Evolutionary conservation across 2,113 vertebrate genomes (phyloP).

Genomic region (Maylandia zebra): DNA sequence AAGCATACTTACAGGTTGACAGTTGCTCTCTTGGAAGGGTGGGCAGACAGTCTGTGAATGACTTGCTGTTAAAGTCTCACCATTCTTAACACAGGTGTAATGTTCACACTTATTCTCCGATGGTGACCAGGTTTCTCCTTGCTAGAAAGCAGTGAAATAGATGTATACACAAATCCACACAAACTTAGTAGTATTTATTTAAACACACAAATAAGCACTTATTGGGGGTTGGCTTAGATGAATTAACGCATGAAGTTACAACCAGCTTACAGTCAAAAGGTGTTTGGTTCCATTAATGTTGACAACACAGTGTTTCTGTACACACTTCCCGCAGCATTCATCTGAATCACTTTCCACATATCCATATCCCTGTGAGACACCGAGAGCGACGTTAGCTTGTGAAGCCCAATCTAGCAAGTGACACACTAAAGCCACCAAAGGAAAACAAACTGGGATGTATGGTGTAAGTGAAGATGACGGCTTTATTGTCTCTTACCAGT

Average conservation of each 20-base stretch:
- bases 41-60: slow-evolving; percentile 77
- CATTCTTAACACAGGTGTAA: slow-evolving; percentile 70
- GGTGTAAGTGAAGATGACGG: background rate
- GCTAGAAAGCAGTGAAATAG: slow-evolving; percentile 51
- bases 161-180: background rate
- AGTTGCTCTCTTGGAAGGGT: slow-evolving; percentile 68
- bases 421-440: background rate
- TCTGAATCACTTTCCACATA: slow-evolving; percentile 33
- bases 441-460: background rate
- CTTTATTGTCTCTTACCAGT: slow-evolving; percentile 65
- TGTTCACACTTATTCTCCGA: slow-evolving; percentile 64
- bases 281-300: background rate
- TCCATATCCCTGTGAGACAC: slow-evolving; percentile 56
- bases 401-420: background rate
- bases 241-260: background rate
- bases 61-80: slow-evolving; percentile 63
- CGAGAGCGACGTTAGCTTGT: background rate
- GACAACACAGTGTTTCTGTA: slow-evolving; percentile 81
- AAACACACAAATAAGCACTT: background rate
- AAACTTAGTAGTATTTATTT: background rate
- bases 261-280: background rate
- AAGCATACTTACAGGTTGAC: slow-evolving; percentile 75
- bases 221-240: background rate
- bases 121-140: slow-evolving; percentile 54
- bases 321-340: slow-evolving; percentile 81